phyloP scores from a whole-genome alignment of 2,797 vertebrate genomes.

The Picus viridis region DNA sequence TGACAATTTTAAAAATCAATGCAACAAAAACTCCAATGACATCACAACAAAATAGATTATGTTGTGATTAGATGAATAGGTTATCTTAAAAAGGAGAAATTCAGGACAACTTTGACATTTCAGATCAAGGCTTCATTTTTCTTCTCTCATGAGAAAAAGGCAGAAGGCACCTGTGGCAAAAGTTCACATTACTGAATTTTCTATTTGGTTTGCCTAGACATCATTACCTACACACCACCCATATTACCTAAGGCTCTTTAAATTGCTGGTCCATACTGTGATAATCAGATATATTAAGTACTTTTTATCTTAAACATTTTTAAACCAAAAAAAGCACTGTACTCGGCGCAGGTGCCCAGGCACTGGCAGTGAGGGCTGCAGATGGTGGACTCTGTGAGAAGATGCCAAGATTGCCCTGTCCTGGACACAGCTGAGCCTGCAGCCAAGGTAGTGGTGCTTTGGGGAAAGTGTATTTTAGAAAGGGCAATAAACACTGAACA shows the following conservation, averaged over 20 bases:
- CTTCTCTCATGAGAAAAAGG: background rate
- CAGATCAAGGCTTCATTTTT: background rate
- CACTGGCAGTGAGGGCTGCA: accelerated
- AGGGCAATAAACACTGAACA: accelerated
- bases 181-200: background rate
- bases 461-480: accelerated
- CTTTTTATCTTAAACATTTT: background rate
- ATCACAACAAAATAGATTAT: background rate
- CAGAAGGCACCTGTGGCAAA: background rate
- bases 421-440: accelerated
- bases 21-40: background rate
- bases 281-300: background rate
- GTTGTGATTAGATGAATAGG: too few species aligned
- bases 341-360: accelerated
- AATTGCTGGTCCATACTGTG: background rate
- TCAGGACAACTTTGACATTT: background rate
- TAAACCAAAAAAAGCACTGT: background rate
- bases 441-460: accelerated
- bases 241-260: background rate
- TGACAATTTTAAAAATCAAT: background rate
- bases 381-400: background rate
- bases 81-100: background rate
- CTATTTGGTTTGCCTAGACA: background rate
- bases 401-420: accelerated
- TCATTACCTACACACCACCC: background rate